These are phyloP conservation scores for Anser brachyrhynchus DNA, from an alignment of 2,113 vertebrate species.

Conservation along the genomic window DNA sequence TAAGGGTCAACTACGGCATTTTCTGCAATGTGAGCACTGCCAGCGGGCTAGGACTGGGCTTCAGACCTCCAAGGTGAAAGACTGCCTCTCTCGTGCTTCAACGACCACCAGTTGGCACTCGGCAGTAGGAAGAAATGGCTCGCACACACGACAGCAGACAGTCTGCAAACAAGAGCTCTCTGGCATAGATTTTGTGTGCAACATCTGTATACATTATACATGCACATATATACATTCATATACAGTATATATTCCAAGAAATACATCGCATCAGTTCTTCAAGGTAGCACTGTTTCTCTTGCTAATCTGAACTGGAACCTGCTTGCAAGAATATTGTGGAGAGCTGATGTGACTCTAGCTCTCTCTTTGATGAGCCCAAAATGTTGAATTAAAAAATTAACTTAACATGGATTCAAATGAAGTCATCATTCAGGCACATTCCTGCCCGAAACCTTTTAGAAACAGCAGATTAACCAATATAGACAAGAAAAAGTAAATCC, in stretches of 20 bases:
- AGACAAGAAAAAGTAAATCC: not conserved
- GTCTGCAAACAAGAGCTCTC: not conserved
- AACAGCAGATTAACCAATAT: constrained; percentile 51
- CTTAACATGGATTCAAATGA: not conserved
- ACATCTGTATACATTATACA: not conserved
- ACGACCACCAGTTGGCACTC: not conserved
- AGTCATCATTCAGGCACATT: not conserved
- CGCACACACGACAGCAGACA: not conserved
- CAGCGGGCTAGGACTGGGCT: not conserved
- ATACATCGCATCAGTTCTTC: not conserved
- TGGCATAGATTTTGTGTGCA: not conserved
- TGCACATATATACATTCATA: constrained; percentile 26
- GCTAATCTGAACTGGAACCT: not conserved
- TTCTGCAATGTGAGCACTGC: not conserved
- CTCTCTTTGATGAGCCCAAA: not conserved
- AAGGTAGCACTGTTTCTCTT: not conserved
- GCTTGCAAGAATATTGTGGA: not conserved
- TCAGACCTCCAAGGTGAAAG: not conserved
- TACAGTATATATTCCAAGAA: constrained; percentile 15
- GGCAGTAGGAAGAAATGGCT: not conserved
- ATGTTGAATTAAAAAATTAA: not conserved
- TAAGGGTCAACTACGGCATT: not conserved
- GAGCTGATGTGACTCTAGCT: not conserved
- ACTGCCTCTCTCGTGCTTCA: not conserved
- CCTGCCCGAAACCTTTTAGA: not conserved